phyloP scores from a whole-genome alignment of 2,113 vertebrate genomes.

The Gasterosteus nipponicus region DNA sequence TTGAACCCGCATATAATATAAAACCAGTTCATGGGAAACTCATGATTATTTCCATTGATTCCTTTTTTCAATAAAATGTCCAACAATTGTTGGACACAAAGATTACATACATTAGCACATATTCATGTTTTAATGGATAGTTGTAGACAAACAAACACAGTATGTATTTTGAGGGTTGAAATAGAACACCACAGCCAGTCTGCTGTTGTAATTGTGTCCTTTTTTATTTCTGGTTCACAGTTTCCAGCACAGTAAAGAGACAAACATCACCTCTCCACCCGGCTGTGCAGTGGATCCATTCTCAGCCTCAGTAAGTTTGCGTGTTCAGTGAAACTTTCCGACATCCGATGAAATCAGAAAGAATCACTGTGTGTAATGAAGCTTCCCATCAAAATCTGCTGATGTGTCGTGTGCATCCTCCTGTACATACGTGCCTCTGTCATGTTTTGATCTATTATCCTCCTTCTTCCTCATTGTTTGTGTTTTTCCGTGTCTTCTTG shows the following conservation, averaged over 20 bases:
- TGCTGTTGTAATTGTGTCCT: background rate
- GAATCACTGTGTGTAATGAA: background rate
- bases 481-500: background rate
- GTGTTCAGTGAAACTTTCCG: background rate
- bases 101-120: background rate
- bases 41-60: background rate
- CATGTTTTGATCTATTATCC: background rate
- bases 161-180: background rate
- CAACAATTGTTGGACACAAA: background rate
- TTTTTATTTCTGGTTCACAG: background rate
- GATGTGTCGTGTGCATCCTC: background rate
- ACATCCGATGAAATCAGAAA: background rate
- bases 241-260: background rate
- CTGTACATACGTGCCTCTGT: background rate
- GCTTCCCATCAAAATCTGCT: background rate
- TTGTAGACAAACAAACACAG: background rate
- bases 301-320: background rate
- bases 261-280: background rate
- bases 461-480: background rate
- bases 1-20: background rate
- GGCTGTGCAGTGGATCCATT: background rate
- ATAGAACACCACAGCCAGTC: too few species aligned
- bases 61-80: background rate
- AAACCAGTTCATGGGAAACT: background rate
- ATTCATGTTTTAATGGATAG: background rate